Conservation (phyloP, 2,113 vertebrate species). For the Callipepla squamata region DNA sequence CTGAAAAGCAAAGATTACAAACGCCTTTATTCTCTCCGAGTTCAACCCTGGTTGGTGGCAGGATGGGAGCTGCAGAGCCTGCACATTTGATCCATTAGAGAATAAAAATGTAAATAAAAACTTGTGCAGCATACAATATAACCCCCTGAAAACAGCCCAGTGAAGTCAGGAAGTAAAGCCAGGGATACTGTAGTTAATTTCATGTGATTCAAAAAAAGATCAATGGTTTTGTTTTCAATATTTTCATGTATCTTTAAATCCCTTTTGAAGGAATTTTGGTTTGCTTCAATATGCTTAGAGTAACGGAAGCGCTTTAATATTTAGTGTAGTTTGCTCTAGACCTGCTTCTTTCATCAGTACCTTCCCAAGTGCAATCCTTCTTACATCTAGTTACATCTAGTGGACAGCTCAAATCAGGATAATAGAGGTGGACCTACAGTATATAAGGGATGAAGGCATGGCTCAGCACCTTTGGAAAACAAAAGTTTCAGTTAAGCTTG, state of each 20-base stretch:
- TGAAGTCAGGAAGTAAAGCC: not conserved
- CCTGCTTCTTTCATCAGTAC: not conserved
- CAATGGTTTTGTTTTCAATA: not conserved
- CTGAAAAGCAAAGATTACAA: not conserved
- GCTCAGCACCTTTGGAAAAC: not conserved
- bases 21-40: not conserved
- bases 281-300: not conserved
- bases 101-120: constrained; percentile 11
- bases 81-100: not conserved
- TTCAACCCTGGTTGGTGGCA: not conserved
- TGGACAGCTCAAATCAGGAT: not conserved
- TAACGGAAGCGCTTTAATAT: not conserved
- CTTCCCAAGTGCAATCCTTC: not conserved
- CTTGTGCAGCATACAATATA: not conserved
- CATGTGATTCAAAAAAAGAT: not conserved
- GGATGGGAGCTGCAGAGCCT: not conserved
- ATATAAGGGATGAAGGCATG: not conserved
- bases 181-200: not conserved
- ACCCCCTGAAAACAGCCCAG: not conserved
- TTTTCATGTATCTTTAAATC: not conserved
- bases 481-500: not conserved
- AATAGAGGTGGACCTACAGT: not conserved
- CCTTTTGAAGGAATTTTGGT: not conserved
- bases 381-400: not conserved
- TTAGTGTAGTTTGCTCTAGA: not conserved